Evolutionary conservation across 2,797 vertebrate species (phyloP).

Genomic region (Momotus momota): DNA sequence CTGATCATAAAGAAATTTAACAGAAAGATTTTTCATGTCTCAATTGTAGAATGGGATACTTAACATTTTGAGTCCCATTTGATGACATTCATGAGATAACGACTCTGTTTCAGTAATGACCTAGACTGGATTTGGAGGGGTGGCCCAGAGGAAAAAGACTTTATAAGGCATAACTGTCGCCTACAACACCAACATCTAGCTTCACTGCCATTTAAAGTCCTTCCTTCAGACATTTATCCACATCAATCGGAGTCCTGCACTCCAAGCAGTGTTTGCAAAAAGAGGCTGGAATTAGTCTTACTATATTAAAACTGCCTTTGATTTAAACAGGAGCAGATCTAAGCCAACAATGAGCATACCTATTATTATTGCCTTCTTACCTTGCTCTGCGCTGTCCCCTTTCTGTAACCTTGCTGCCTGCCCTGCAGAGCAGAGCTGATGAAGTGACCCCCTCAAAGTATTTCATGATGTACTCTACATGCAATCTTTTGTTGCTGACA

Average conservation of each 20-base stretch:
- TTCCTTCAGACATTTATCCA: neutral
- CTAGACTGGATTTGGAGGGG: neutral
- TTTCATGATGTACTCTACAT: constrained; percentile 2
- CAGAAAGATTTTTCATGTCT: neutral
- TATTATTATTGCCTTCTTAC: neutral
- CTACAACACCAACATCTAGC: neutral
- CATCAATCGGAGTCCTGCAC: neutral
- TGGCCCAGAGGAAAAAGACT: neutral
- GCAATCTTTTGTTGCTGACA: neutral
- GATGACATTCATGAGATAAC: neutral
- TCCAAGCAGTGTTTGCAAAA: neutral
- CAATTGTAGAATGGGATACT: neutral
- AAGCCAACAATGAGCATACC: neutral
- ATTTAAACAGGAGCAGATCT: neutral
- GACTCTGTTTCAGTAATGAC: neutral
- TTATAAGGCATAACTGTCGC: neutral
- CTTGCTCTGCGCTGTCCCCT: neutral
- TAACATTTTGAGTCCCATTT: constrained; percentile 33
- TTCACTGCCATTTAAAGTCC: neutral
- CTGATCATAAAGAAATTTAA: neutral
- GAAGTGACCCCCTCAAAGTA: neutral
- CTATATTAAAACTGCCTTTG: neutral
- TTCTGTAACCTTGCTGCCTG: neutral
- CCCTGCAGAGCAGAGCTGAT: neutral
- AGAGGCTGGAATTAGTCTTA: neutral